Base-by-base conservation (phyloP, 2,888 invertebrate species). In the Acholoe squamosa region DNA sequence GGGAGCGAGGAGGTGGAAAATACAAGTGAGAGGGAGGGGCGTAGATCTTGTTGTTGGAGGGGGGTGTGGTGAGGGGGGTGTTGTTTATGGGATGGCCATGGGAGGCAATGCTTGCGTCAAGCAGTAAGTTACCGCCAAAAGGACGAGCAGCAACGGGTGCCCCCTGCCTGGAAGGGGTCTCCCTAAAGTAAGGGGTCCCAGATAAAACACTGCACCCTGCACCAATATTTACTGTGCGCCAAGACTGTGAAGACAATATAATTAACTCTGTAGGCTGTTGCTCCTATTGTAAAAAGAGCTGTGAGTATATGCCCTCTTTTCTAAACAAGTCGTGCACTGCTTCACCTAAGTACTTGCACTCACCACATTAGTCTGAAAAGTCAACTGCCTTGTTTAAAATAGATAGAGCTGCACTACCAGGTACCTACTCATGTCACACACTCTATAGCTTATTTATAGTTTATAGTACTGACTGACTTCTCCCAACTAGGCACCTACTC, bases 201-300 rank as follows among this genome's bases (percentile, higher is more conserved):
- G 61, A 61, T 61, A 61, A 61, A 61, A 61, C 61, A 61, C 61
- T 61, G 61, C 61, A n/a, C 61, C 61, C 43, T 43, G 61, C 61
- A 3, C 61, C 61, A 61, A 61, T 61, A 61, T 61, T 61, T 61
- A 61, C 61, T 61, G 61, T 19, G n/a, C 61, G 61, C n/a, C 3
- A 19, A 61, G 22, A 19, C 19, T 19, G 61, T n/a, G 19, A 19
- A 61, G 61, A 61, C n/a, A 61, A 61, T 61, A 61, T 61, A 61
- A 61, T 61, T 61, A n/a, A 61, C 22, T 19, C 61, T 61, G 61
- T 3, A n/a, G n/a, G n/a, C n/a, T n/a, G n/a, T n/a, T n/a, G n/a
- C n/a, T n/a, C n/a, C n/a, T n/a, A n/a, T n/a, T n/a, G n/a, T n/a
- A n/a, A n/a, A n/a, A n/a, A n/a, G n/a, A n/a, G n/a, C n/a, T n/a